Conservation (phyloP, 2,888 invertebrate genomes). For the Harmothoe impar region DNA sequence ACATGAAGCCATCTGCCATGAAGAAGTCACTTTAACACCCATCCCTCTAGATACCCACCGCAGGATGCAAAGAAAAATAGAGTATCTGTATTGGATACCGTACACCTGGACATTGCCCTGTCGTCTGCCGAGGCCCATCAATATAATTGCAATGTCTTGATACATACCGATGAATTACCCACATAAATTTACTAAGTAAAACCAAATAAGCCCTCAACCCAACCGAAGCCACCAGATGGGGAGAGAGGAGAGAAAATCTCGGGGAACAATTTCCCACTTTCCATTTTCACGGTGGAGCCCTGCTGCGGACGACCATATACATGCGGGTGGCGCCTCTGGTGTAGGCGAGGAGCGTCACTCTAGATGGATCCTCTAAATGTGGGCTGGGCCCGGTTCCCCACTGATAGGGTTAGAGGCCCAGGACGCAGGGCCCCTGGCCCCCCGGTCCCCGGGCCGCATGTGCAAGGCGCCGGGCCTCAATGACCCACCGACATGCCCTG, state of each 20-base stretch:
- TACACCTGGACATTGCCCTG: too few species aligned
- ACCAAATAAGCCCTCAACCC: too few species aligned
- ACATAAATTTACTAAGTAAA: too few species aligned
- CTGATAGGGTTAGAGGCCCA: conserved; percentile 51
- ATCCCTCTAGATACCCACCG: too few species aligned
- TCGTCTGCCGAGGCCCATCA: too few species aligned
- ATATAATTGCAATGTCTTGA: too few species aligned
- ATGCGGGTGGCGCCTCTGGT: conserved; percentile 42
- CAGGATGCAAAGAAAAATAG: too few species aligned
- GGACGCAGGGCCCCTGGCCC: not conserved
- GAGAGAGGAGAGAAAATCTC: not conserved
- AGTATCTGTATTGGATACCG: too few species aligned
- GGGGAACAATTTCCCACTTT: not conserved
- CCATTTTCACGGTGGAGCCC: not conserved
- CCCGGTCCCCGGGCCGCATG: conserved; percentile 52
- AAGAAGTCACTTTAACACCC: too few species aligned
- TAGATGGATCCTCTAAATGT: conserved; percentile 54
- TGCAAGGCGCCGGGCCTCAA: conserved; percentile 31
- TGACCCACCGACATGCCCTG: conserved; percentile 53
- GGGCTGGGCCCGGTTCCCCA: not conserved
- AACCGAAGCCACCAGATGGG: too few species aligned
- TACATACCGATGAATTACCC: too few species aligned
- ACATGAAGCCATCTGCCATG: too few species aligned
- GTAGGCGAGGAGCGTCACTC: conserved; percentile 10
- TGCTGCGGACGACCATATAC: not conserved